Base-by-base conservation (phyloP, 2,888 invertebrate genomes). In the Ferdinandea cuprea region DNA sequence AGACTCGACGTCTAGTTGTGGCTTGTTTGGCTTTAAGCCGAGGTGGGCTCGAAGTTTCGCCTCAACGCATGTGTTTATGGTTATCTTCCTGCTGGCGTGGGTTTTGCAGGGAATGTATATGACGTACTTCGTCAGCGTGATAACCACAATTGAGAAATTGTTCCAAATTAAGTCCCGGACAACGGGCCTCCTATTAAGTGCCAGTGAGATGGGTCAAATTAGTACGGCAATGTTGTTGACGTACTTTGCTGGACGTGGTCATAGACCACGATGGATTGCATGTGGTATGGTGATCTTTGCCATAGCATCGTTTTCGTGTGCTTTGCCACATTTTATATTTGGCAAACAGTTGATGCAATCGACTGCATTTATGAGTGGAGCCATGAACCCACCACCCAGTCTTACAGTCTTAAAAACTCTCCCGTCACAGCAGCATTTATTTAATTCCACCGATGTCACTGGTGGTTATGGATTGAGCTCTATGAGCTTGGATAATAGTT, bases 201-300 rank as follows among this genome's bases (percentile, higher is more conserved):
- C 97, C 85, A 97, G 97, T 17, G 97, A 98, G 91, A 96, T 98
- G 89, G 98, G 98, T 0, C 97, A 97, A 91, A 97, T 98, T 87
- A 95, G 96, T 85, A 97, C 97, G 48, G 96, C 97, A 68, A 92
- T 98, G 87, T 92, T 97, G 87, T 91, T 98, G 86, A 97, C 97
- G 32, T 98, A 98, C 89, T 95, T 96, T 89, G 97, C 97, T 9
- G 97, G 97, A 6, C 95, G 97, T 86, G 97, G 97, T 7, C 97
- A 98, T 91, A 93, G 97, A 86, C 98, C 98, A 59, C 94, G 96
- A 85, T 97, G 97, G 97, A 98, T 98, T 87, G 97, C 96, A 61
- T 96, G 96, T 92, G 97, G 97, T 81, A 97, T 97, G 96, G 93
- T 97, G 50, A 93, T 98, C 85, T 95, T 97, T 89, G 96, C 97